These are phyloP conservation scores for Furnarius figulus DNA, from an alignment of 2,113 vertebrate species.

Conservation along the genomic window DNA sequence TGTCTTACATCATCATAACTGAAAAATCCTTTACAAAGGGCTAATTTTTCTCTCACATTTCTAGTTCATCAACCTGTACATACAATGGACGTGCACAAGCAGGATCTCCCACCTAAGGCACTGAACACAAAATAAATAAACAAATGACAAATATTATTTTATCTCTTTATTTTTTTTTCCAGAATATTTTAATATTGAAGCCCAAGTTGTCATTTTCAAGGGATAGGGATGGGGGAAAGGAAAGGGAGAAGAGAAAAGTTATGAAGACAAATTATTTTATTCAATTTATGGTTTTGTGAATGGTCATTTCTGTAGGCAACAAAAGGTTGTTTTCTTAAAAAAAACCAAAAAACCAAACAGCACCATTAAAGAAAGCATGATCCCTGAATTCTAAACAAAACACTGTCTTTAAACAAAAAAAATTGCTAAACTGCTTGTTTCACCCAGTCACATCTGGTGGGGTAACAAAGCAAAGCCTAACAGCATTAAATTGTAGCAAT, in stretches of 20 bases:
- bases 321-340: slow-evolving; percentile 72
- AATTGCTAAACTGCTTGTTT: slow-evolving; percentile 67
- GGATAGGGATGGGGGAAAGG: slow-evolving; percentile 56
- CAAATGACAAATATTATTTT: slow-evolving; percentile 64
- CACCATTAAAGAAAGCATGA: slow-evolving; percentile 87
- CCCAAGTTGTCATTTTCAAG: slow-evolving; percentile 72
- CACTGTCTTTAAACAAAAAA: slow-evolving; percentile 71
- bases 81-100: not conserved
- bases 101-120: slow-evolving; percentile 28
- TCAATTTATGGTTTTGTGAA: slow-evolving; percentile 78
- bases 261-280: slow-evolving; percentile 74
- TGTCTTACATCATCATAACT: not conserved
- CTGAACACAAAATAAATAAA: slow-evolving; percentile 59
- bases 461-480: slow-evolving; percentile 76
- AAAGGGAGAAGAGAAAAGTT: slow-evolving; percentile 69
- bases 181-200: slow-evolving; percentile 81
- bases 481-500: slow-evolving; percentile 69
- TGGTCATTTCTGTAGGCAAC: slow-evolving; percentile 79
- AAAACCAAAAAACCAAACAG: slow-evolving; percentile 73
- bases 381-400: slow-evolving; percentile 88
- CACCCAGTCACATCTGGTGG: slow-evolving; percentile 70
- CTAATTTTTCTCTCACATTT: not conserved
- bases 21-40: not conserved
- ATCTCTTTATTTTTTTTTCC: slow-evolving; percentile 79
- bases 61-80: not conserved